Percentiles rank a stretch among this genome's conserved stretches.
Conservation (phyloP, 2,797 vertebrate genomes). For the Hoplostethus atlanticus region DNA sequence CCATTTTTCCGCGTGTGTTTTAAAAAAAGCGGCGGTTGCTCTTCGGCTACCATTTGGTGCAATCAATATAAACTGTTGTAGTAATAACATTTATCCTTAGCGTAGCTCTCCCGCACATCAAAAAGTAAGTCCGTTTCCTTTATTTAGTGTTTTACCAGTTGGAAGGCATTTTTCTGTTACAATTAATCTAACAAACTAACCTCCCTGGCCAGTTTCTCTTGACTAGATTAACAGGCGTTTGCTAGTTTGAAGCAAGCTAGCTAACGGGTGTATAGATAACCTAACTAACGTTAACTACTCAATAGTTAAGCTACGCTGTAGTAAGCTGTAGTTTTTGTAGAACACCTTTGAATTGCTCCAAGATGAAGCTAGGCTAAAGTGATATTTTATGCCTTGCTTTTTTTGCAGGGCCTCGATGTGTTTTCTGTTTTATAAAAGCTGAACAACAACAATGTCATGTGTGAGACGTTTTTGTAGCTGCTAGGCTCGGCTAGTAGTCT, state of each 20-base stretch:
- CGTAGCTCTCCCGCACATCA: not conserved
- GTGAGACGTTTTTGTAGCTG: too few relatives aligned
- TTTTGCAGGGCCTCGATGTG: too few relatives aligned
- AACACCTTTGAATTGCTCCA: too few relatives aligned
- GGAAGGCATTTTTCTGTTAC: rapidly evolving
- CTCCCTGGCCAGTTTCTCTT: not conserved
- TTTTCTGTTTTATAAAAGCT: too few relatives aligned
- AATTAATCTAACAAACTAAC: not conserved
- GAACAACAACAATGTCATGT: too few relatives aligned
- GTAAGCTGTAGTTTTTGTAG: too few relatives aligned
- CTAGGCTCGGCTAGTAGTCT: too few relatives aligned
- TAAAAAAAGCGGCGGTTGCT: conserved; percentile 76
- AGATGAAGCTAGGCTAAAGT: too few relatives aligned
- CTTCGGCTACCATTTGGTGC: not conserved
- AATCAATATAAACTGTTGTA: not conserved
- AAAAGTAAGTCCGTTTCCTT: conserved; percentile 3
- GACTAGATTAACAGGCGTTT: not conserved
- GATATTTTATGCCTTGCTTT: too few relatives aligned
- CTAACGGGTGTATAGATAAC: conserved; percentile 18
- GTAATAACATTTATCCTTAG: not conserved
- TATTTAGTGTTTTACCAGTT: not conserved
- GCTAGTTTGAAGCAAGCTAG: conserved; percentile 1
- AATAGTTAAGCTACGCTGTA: too few relatives aligned
- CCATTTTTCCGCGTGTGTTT: conserved; percentile 55
- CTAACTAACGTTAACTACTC: not conserved